phyloP scores from a whole-genome alignment of 2,888 invertebrate species.

The Poecilobothrus nobilitatus region DNA sequence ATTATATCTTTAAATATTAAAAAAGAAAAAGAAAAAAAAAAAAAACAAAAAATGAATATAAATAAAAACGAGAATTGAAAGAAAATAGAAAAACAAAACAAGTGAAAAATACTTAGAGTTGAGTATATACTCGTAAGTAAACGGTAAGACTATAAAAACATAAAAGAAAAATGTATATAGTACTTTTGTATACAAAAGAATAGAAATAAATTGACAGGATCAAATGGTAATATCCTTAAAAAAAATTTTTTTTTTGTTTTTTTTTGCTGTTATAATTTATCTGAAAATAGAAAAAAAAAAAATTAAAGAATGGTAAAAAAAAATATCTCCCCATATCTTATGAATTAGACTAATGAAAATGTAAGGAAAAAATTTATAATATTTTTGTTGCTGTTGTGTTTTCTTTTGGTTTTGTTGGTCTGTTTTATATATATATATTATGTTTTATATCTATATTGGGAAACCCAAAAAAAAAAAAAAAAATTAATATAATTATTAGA shows the following conservation, averaged over 20 bases:
- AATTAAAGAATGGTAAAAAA: not conserved
- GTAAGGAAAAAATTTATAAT: not conserved
- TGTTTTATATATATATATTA: no score
- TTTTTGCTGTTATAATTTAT: not conserved
- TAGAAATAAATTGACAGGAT: constrained; percentile 6
- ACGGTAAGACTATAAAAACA: no score
- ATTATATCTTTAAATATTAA: no score
- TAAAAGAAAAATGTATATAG: no score
- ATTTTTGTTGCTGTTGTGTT: no score
- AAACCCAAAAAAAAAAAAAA: not conserved
- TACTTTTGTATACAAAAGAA: not conserved
- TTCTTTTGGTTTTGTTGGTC: no score
- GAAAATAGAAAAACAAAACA: no score
- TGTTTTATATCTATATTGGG: no score
- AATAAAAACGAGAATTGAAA: not conserved
- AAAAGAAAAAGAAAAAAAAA: no score
- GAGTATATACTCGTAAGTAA: no score
- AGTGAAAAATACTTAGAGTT: not conserved
- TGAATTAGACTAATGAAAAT: constrained; percentile 1
- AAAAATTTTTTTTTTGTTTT: not conserved
- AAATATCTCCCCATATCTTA: not conserved
- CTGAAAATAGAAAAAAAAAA: not conserved
- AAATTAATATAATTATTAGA: not conserved
- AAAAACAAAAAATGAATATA: not conserved
- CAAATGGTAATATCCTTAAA: constrained; percentile 6